Evolutionary conservation across 1,140 invertebrate species (phyloP), one percentile per base, ranked within the genome.

Genomic region (Pinna nobilis): DNA sequence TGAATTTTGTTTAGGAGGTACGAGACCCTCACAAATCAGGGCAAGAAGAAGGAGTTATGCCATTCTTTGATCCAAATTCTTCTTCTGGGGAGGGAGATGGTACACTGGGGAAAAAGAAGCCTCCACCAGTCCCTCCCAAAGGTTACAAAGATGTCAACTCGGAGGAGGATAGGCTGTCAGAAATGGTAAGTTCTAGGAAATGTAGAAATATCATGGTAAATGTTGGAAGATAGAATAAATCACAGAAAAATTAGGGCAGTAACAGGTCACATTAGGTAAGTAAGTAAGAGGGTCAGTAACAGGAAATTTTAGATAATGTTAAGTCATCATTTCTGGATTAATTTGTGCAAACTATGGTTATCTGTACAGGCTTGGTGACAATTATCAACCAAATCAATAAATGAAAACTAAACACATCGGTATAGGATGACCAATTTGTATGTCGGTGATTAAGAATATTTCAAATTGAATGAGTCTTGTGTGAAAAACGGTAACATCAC

Each of bases 121-220:
- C 66, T 30, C 73, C 73, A 11, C 73, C 73, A n/a, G 73, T 75
- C 49, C 59, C 73, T 49, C 73, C 73, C 13, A 75, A 75, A 39
- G 63, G 61, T 25, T 61, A 61, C 33, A 65, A 53, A 53, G 60
- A 70, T 20, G 49, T 30, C 44, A 63, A 33, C 28, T 64, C 60
- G 18, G 59, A 70, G 15, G 73, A 75, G 35, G 73, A 75, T 20
- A 57, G 30, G 4, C 20, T 55, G 25, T 37, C 41, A 44, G 64
- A 74, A 13, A 67, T 64, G 55, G 67, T 70, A 37, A 70, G 25
- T 37, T 35, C 6, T 51, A 11, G n/a, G 15, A 35, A 35, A 13
- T 30, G 20, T 15, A 20, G 55, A 35, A 13, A 15, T 33, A 37
- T 47, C 51, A 37, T 37, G 64, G 64, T 28, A 44, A 35, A 23